Percentiles rank a stretch among this genome's conserved stretches.
phyloP scores from a whole-genome alignment of 2,113 vertebrate genomes.

The Gobiocypris rarus region DNA sequence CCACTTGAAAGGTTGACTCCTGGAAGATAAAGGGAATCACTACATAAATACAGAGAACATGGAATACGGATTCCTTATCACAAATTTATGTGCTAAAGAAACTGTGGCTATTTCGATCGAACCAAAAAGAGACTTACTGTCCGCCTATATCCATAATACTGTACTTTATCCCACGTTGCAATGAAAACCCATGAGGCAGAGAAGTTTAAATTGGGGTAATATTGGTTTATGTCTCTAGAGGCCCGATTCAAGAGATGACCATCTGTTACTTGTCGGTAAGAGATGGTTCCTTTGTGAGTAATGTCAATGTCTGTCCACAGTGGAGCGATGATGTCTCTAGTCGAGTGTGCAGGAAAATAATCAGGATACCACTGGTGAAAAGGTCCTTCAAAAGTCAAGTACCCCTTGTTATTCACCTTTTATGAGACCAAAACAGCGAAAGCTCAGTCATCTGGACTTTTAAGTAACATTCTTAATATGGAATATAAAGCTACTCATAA shows the following conservation, averaged over 20 bases:
- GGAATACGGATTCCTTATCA: not conserved
- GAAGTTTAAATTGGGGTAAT: not conserved
- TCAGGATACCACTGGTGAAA: not conserved
- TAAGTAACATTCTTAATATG: not conserved
- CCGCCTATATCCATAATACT: not conserved
- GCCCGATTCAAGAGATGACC: not conserved
- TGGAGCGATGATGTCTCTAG: constrained; percentile 23
- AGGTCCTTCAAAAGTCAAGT: not conserved
- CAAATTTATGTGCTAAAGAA: not conserved
- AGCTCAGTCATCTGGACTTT: not conserved
- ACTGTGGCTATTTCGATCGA: too few species aligned
- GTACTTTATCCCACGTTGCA: constrained; percentile 20
- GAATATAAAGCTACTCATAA: not conserved
- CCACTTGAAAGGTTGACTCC: constrained; percentile 19
- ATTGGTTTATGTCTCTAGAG: not conserved
- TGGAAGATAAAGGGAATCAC: not conserved
- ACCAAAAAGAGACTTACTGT: not conserved
- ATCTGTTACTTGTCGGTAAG: constrained; percentile 28
- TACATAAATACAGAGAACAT: not conserved
- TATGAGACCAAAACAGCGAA: not conserved
- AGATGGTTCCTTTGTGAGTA: not conserved
- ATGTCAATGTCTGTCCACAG: constrained; percentile 30
- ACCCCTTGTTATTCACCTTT: constrained; percentile 19
- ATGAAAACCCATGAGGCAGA: constrained; percentile 40
- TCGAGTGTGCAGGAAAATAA: not conserved